Evolutionary conservation across 2,113 vertebrate species (phyloP), one percentile per base, ranked within the genome.

Genomic region (Ageneiosus marmoratus): DNA sequence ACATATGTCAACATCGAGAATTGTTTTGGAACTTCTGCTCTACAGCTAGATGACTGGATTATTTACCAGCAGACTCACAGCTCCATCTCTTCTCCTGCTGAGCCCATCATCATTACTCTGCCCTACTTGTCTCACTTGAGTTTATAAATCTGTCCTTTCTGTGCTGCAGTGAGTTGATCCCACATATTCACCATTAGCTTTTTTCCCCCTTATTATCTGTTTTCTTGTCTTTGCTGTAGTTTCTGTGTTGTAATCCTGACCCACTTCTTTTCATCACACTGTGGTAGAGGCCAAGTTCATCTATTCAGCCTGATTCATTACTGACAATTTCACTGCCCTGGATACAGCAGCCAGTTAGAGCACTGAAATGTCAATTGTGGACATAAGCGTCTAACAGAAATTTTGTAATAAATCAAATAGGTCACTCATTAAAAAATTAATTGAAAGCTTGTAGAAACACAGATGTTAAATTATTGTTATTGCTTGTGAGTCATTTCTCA

Each of bases 281-380:
- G 50, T 34, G 20, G n/a, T 53, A 55, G 8, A 76, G 15, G 16
- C 20, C 24, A 56, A 51, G 72, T 6, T 18, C 15, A 75, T 20
- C 34, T 51, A 37, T 56, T 37, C 32, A 13, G 4, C 32, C 51
- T 58, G 29, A 77, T 77, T 58, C 53, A 77, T 58, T 44, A 56
- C 22, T 41, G 32, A n/a, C 1, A 3, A 76, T 76, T 34, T 22
- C 27, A 15, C 74, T 76, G 50, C 29, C 32, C 55, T 37, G 12
- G n/a, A 56, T 53, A 74, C 46, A 51, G 70, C 70, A 75, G 9
- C 46, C 72, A 53, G 16, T 32, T 44, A 58, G 5, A 56, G 10
- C 56, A 37, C 51, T 77, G 10, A 56, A 77, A 77, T 9, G 72
- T 75, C 72, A 75, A 2, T 11, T 75, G 15, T 75, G 44, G 70